These are phyloP conservation scores for Pachyrhynchus sulphureomaculatus DNA, from an alignment of 1,140 invertebrate species.

Conservation along the genomic window DNA sequence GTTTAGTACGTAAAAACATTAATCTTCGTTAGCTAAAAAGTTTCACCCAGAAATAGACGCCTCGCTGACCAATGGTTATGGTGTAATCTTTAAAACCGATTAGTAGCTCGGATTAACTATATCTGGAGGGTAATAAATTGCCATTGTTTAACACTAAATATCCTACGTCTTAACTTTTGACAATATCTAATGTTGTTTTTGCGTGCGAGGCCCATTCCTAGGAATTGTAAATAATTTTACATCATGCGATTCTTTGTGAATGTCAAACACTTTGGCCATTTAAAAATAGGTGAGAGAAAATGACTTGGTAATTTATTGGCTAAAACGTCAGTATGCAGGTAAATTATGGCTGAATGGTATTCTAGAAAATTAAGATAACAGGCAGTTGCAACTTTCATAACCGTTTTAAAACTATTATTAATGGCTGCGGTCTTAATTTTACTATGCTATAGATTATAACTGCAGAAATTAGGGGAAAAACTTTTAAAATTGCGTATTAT, in stretches of 20 bases:
- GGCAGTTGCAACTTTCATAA: conserved; percentile 22
- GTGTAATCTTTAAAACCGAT: no score
- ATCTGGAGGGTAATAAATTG: conserved; percentile 27
- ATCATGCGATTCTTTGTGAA: conserved; percentile 30
- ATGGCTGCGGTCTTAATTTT: conserved; percentile 12
- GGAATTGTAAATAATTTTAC: conserved; percentile 31
- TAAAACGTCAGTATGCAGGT: conserved; percentile 11
- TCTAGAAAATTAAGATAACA: conserved; percentile 30
- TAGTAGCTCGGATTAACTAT: neutral
- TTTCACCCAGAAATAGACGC: no score
- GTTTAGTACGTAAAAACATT: neutral
- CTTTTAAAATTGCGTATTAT: no score
- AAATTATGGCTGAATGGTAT: conserved; percentile 16
- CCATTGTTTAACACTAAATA: conserved; percentile 28
- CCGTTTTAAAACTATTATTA: conserved; percentile 13
- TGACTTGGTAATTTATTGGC: conserved; percentile 22
- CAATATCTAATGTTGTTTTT: conserved; percentile 35
- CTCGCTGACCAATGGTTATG: no score
- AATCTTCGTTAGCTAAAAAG: neutral
- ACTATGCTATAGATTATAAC: no score
- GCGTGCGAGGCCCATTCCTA: conserved; percentile 22
- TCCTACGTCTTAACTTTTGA: conserved; percentile 15
- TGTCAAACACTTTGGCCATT: conserved; percentile 21
- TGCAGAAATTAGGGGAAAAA: no score
- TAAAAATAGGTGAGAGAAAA: conserved; percentile 16